Evolutionary conservation across 2,888 invertebrate species (phyloP), one percentile per base, ranked within the genome.

Genomic region (Chymomyza fuscimana): DNA sequence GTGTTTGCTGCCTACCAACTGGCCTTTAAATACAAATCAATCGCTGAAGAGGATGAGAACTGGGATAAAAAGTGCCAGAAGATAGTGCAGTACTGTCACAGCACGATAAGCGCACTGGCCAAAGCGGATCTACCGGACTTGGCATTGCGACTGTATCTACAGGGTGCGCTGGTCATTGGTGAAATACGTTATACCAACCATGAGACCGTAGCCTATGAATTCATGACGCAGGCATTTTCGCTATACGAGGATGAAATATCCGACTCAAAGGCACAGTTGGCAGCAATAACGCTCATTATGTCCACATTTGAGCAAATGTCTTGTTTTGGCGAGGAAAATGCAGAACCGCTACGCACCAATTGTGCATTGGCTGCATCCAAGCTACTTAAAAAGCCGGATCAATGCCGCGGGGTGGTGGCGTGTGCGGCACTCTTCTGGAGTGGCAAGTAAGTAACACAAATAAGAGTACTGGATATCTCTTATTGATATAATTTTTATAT

Each of bases 61-160:
- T 99, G 99, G 99, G 97, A 98, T 92, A 98, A 98, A 92, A 99
- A 99, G 91, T 98, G 99, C 87, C 96, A 97, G 91, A 99, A 99
- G 92, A 98, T 99, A 79, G 97, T 99, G 93, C 97, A 99, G 92
- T 99, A 99, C 91, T 99, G 98, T 89, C 98, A 98, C 91, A 96
- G 97, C 86, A 99, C 98, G 0, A 97, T 99, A 86, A 96, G 96
- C 29, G 97, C 97, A 70, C 93, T 99, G 64, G 97, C 98, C 65
- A 99, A 99, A 91, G 98, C 98, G 0, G 99, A 99, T 90, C 93
- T 98, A 59, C 96, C 98, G 0, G 99, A 99, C 90, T 92, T 99
- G 68, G 98, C 99, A 0, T 93, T 99, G 54, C 94, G 99, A 76
- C 92, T 99, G 65, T 99, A 98, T 92, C 94, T 99, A 3, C 98